Base-by-base conservation (phyloP, 1,140 invertebrate species). In the Scaptodrosophila lebanonensis region DNA sequence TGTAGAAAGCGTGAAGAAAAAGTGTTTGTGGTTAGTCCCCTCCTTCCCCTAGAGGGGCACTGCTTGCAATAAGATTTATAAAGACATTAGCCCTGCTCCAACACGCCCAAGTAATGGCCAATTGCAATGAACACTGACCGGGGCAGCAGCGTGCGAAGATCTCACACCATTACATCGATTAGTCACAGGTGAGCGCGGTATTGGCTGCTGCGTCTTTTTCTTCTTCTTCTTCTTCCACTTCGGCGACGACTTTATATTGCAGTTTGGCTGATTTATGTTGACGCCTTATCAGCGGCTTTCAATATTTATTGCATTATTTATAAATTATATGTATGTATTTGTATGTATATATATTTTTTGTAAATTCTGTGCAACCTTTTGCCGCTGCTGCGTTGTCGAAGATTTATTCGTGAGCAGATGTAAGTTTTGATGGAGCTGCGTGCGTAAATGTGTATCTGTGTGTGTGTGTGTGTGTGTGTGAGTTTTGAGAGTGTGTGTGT, bases 221-320 rank as follows among this genome's bases (percentile, higher is more conserved):
- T 20, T 20, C 52, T 17, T 33, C 35, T 40, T 16, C 58, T 38
- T 13, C 15, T 40, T 8, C 3, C 9, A 22, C 9, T 1, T 11
- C 47, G 13, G 25, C 43, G 12, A 29, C 16, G 18, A 1, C 33
- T 20, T 9, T 17, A 27, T 20, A 27, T 17, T 29, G 51, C 51
- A 30, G 63, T 67, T 58, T 63, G 62, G 63, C 73, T 82, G 75
- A 82, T 82, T 82, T 82, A 82, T 82, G 76, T 66, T 82, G 75
- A 82, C 75, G 75, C 76, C 76, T 82, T 82, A 82, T 82, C 75
- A 82, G 67, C 30, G 67, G 53, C 67, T 54, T 66, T 75, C 76
- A 83, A 82, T 82, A 82, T 82, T 82, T 82, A 82, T 82, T 75
- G 75, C 76, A 83, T 82, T 67, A 76, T 72, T 82, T 70, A 65